Evolutionary conservation across 2,888 invertebrate genomes (phyloP).

Genomic region (Drosophila setosimentum): DNA sequence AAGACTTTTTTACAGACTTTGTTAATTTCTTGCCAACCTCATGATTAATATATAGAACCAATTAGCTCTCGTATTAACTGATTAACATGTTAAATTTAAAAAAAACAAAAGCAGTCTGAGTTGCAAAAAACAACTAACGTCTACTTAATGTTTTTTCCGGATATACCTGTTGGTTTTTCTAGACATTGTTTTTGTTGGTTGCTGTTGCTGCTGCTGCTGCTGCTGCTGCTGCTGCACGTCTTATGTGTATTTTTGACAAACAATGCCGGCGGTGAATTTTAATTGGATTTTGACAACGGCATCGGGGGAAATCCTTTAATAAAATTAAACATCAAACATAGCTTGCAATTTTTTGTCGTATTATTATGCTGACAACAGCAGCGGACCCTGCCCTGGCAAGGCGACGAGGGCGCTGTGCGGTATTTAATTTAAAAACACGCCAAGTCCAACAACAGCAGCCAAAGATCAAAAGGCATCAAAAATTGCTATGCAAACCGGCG

Average conservation of each 20-base stretch:
- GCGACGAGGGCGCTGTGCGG: conserved; percentile 43
- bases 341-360: conserved; percentile 78
- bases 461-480: conserved; percentile 81
- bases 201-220: conserved; percentile 1
- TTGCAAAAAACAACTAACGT: neutral
- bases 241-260: conserved; percentile 75
- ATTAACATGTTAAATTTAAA: neutral
- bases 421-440: conserved; percentile 84
- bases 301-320: conserved; percentile 76
- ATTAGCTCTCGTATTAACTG: neutral
- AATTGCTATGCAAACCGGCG: conserved; percentile 43
- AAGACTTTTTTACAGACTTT: neutral
- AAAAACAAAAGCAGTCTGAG: neutral
- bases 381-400: conserved; percentile 13
- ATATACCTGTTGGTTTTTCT: conserved; percentile 35
- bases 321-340: conserved; percentile 82
- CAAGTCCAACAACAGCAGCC: conserved; percentile 73
- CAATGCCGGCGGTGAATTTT: conserved; percentile 82
- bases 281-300: conserved; percentile 80
- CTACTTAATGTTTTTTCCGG: conserved; percentile 1
- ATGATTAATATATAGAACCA: neutral
- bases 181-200: conserved; percentile 29
- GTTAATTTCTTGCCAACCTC: neutral
- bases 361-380: conserved; percentile 77
- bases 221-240: conserved; percentile 28